Evolutionary conservation across 2,888 invertebrate species (phyloP), one percentile per base, ranked within the genome.

Genomic region (Aethes cnicana): DNA sequence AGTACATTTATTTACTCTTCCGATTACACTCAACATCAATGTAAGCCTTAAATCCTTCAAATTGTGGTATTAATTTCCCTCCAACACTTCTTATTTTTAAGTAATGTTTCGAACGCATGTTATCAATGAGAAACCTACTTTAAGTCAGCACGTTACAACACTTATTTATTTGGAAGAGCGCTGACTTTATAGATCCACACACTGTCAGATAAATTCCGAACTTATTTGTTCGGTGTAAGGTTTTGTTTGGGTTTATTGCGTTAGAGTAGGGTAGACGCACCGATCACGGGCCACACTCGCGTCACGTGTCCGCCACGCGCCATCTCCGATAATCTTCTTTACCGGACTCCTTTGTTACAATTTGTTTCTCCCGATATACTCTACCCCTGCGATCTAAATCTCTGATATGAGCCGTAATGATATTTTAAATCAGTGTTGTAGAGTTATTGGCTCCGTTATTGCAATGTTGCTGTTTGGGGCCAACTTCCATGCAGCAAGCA

Each of bases 41-140:
- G 67, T 87, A 86, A 87, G 82, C 86, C 71, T 78, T 85, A 85
- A 88, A 87, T 87, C 87, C 84, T 74, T 73, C 72, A 80, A 86
- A 86, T 87, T 88, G 88, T 79, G 87, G 88, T 88, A 89, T 88
- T 87, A 81, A 86, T 89, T 89, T 87, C 85, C 74, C 85, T 87
- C 85, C 75, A 74, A 88, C 88, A 86, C 87, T 84, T 85, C 85
- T 84, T 84, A 80, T 65, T 82, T 82, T 81, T 77, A 75, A 79
- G 62, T 72, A 75, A 83, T 72, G 69, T 75, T 77, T 58, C 55
- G 52, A 37, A 50, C 21, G 37, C 3, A 3, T 5, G 3, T 7
- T 33, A 17, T 5, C 20, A 36, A 35, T 4, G 7, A 5, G 59
- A 56, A 57, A 20, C 36, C 7, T n/a, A 43, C 54, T 46, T 42